Conservation (phyloP, 2,888 invertebrate genomes). For the Aelia acuminata region DNA sequence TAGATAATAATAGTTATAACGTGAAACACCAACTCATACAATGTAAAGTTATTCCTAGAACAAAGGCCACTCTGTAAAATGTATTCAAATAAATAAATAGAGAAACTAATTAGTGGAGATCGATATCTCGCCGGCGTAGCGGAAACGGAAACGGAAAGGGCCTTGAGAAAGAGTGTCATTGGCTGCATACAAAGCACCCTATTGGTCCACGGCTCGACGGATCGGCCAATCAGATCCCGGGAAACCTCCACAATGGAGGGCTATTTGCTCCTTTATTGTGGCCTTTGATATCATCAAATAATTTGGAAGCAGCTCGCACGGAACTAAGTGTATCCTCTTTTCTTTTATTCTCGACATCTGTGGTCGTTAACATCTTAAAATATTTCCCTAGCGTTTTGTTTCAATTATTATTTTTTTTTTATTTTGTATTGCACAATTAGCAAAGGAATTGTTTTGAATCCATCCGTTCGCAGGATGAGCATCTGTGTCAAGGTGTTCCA, state of each 20-base stretch:
- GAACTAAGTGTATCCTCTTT: neutral
- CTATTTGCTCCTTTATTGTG: neutral
- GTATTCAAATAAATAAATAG: conserved; percentile 30
- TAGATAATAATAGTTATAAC: neutral
- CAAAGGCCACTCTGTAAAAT: neutral
- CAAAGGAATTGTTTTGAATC: neutral
- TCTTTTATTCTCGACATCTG: neutral
- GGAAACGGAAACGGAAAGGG: conserved; percentile 46
- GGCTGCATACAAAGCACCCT: conserved; percentile 24
- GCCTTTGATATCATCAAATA: conserved; percentile 24
- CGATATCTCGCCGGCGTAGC: neutral
- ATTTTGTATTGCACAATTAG: neutral
- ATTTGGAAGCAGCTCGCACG: neutral
- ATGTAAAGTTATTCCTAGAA: neutral
- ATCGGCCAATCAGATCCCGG: neutral
- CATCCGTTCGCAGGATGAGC: neutral
- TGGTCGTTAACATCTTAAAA: neutral
- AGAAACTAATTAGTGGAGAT: neutral
- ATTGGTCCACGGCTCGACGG: neutral
- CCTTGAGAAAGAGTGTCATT: conserved; percentile 39
- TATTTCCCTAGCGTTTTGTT: conserved; percentile 1
- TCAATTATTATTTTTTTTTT: neutral
- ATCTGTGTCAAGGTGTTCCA: neutral
- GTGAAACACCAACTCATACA: neutral
- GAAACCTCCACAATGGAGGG: conserved; percentile 8